Evolutionary conservation across 2,797 vertebrate genomes (phyloP), one percentile per base, ranked within the genome.

Genomic region (Malurus splendens): DNA sequence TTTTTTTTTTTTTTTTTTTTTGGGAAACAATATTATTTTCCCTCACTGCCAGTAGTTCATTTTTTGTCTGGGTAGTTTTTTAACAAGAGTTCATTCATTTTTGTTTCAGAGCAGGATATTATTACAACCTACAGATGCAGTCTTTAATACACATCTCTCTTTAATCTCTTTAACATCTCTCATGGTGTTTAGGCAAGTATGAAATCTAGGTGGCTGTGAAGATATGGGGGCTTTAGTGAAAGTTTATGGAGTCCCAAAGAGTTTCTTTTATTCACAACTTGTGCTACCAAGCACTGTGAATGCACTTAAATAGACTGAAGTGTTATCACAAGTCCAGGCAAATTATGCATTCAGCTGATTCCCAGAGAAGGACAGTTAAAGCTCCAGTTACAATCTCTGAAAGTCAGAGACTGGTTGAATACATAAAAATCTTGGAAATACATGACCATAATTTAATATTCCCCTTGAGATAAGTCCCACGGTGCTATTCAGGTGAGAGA

Each of bases 401-500:
- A 50, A 56, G 25, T 81, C 39, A 70, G 48, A 86, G 52, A 39
- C 38, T 77, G 54, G 27, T 56, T 61, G 36, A 14, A 4, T 86
- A n/a, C 56, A 83, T 47, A 78, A 90, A 81, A 82, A 51, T 55
- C 56, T 47, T 61, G 60, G 73, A 38, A 78, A 87, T 64, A 44
- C 3, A 1, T 86, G 82, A 78, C 20, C 13, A 9, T 41, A 38
- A 50, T 16, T 83, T 81, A 62, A 52, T 90, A 75, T 76, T 89
- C 52, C 19, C 25, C 48, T 83, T 61, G 50, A 76, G 82, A 51
- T 89, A 86, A 86, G 56, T 91, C 56, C 64, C 64, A 47, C 0
- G 23, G 66, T 85, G 54, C 85, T 91, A 61, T 90, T 94, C 80
- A 94, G 80, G 71, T 90, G 64, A 82, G 56, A 74, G 56, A 89